A percentile compares a stretch with the other conserved stretches of the same genome.
phyloP scores from a whole-genome alignment of 2,797 vertebrate species.

The Siniperca scherzeri region DNA sequence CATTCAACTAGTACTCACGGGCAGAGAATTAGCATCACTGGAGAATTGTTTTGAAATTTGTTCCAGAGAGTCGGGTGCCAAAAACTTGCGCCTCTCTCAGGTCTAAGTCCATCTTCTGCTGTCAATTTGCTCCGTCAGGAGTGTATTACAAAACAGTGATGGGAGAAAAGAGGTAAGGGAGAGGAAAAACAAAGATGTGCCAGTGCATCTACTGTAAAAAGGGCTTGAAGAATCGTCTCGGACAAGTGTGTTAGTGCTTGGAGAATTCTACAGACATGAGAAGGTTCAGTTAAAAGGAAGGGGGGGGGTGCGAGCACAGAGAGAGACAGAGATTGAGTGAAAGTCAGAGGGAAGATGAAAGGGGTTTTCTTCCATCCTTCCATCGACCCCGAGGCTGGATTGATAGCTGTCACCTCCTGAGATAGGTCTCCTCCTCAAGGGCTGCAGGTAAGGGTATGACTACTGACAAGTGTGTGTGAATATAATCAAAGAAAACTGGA shows the following conservation, averaged over 20 bases:
- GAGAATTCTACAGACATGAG: slow-evolving; percentile 31
- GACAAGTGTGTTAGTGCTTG: slow-evolving; percentile 34
- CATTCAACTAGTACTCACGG: slow-evolving; percentile 52
- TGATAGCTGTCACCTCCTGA: slow-evolving; percentile 71
- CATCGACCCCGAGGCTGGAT: slow-evolving; percentile 53
- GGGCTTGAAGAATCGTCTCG: slow-evolving; percentile 40
- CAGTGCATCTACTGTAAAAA: neutral
- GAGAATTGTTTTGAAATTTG: slow-evolving; percentile 51
- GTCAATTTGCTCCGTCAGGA: slow-evolving; percentile 15
- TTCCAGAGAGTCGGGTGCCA: slow-evolving; percentile 42
- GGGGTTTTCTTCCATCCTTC: slow-evolving; percentile 48
- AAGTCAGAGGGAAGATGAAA: slow-evolving; percentile 64
- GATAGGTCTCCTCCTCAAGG: slow-evolving; percentile 45
- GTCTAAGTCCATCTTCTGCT: slow-evolving; percentile 31
- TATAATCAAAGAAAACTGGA: slow-evolving; percentile 46
- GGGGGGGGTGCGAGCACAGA: neutral
- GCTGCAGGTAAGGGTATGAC: slow-evolving; percentile 50
- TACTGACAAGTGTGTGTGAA: slow-evolving; percentile 29
- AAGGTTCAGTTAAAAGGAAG: slow-evolving; percentile 40
- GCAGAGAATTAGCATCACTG: slow-evolving; percentile 42
- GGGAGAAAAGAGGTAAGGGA: neutral
- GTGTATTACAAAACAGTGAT: slow-evolving; percentile 23
- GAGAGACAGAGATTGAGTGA: slow-evolving; percentile 40
- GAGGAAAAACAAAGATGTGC: slow-evolving; percentile 41
- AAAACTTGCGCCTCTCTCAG: slow-evolving; percentile 20